Evolutionary conservation across 2,113 vertebrate species (phyloP).

Genomic region (Megalops atlanticus): DNA sequence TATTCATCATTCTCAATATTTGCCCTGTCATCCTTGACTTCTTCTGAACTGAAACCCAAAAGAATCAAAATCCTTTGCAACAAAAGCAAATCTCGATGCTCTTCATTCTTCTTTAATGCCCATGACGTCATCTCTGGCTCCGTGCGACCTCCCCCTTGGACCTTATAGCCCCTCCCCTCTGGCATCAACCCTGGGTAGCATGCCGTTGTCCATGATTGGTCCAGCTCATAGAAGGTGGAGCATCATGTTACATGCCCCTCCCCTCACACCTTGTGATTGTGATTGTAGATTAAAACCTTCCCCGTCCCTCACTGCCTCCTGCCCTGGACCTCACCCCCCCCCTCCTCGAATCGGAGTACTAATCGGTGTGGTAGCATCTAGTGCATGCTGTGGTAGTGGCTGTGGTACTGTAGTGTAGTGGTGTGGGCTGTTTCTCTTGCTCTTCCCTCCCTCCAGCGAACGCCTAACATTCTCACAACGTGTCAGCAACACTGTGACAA

Average conservation of each 20-base stretch:
- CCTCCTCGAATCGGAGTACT: constrained; percentile 40
- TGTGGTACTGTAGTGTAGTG: constrained; percentile 63
- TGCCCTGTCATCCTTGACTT: no score
- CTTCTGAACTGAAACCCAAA: no score
- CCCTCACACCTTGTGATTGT: constrained; percentile 12
- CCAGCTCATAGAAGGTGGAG: constrained; percentile 41
- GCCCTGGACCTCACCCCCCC: not conserved
- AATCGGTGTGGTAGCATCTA: constrained; percentile 24
- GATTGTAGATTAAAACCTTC: not conserved
- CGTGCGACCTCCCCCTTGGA: constrained; percentile 14
- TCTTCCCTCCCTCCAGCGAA: not conserved
- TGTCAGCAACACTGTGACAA: constrained; percentile 3
- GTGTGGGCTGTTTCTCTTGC: constrained; percentile 44
- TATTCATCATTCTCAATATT: no score
- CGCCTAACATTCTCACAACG: constrained; percentile 10
- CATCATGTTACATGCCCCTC: constrained; percentile 44
- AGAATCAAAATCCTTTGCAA: not conserved
- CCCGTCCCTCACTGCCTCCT: no score
- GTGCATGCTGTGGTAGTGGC: constrained; percentile 47
- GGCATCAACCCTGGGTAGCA: constrained; percentile 45
- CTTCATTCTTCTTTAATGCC: not conserved
- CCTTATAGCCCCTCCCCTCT: constrained; percentile 29
- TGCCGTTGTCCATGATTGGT: constrained; percentile 35
- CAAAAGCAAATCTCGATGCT: not conserved
- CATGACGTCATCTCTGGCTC: constrained; percentile 8